phyloP scores from a whole-genome alignment of 2,113 vertebrate species.

The Prietella phreatophila region DNA sequence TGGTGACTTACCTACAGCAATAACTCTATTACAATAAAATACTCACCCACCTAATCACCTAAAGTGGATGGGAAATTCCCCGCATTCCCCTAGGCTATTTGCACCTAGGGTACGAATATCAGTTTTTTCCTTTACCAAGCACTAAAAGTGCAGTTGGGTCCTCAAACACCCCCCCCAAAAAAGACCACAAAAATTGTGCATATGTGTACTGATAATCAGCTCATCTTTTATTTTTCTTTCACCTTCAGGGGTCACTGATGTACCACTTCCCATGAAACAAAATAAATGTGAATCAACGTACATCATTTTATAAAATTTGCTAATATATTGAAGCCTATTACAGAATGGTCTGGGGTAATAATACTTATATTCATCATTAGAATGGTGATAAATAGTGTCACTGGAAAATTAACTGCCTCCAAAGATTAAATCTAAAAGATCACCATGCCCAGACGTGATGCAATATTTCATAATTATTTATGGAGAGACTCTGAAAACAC shows the following conservation, averaged over 20 bases:
- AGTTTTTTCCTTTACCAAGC: not conserved
- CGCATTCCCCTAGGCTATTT: no score
- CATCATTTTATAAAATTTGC: not conserved
- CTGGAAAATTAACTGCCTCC: not conserved
- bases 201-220: not conserved
- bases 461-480: not conserved
- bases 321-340: not conserved
- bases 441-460: no score
- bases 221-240: not conserved
- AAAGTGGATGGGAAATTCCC: not conserved
- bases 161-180: not conserved
- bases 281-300: not conserved
- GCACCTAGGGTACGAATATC: not conserved
- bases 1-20: not conserved
- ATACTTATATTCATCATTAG: not conserved
- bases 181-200: not conserved
- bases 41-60: not conserved
- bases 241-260: not conserved
- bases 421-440: not conserved
- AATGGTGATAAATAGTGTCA: not conserved
- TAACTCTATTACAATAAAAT: not conserved
- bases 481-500: not conserved
- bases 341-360: not conserved
- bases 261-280: not conserved
- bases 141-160: not conserved